Percentiles rank a stretch among this genome's conserved stretches.
Evolutionary conservation across 2,888 invertebrate species (phyloP).

Genomic region (Scaptomyza polygonia): DNA sequence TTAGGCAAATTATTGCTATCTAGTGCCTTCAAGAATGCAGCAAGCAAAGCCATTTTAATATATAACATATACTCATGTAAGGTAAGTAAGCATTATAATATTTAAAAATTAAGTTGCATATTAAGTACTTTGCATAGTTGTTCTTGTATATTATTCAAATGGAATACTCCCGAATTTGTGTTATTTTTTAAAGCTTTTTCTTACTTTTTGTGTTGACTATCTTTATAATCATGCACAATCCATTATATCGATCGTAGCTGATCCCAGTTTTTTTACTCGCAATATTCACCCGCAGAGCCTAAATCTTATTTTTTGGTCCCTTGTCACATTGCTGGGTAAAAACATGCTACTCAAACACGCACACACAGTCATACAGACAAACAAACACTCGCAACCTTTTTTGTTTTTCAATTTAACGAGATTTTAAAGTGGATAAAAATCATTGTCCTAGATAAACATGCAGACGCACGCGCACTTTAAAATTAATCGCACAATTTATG

Average conservation of each 20-base stretch:
- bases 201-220: too few relatives aligned
- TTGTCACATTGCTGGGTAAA: slow-evolving; percentile 10
- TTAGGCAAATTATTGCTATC: slow-evolving; percentile 36
- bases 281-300: slow-evolving; percentile 15
- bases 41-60: not conserved
- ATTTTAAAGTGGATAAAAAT: slow-evolving; percentile 34
- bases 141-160: too few relatives aligned
- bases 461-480: slow-evolving; percentile 57
- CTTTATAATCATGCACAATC: too few relatives aligned
- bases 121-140: too few relatives aligned
- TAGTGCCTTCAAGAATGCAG: slow-evolving; percentile 17
- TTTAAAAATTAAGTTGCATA: too few relatives aligned
- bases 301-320: slow-evolving; percentile 29
- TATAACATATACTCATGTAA: not conserved
- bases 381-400: slow-evolving; percentile 4
- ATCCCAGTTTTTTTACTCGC: not conserved
- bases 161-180: too few relatives aligned
- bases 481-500: slow-evolving; percentile 75
- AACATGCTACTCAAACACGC: not conserved
- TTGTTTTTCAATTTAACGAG: slow-evolving; percentile 22
- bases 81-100: too few relatives aligned
- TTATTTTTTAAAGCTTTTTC: too few relatives aligned
- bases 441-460: slow-evolving; percentile 60
- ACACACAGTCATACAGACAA: not conserved
- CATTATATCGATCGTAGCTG: not conserved